Evolutionary conservation across 2,113 vertebrate genomes (phyloP).

Genomic region (Zapus hudsonius): DNA sequence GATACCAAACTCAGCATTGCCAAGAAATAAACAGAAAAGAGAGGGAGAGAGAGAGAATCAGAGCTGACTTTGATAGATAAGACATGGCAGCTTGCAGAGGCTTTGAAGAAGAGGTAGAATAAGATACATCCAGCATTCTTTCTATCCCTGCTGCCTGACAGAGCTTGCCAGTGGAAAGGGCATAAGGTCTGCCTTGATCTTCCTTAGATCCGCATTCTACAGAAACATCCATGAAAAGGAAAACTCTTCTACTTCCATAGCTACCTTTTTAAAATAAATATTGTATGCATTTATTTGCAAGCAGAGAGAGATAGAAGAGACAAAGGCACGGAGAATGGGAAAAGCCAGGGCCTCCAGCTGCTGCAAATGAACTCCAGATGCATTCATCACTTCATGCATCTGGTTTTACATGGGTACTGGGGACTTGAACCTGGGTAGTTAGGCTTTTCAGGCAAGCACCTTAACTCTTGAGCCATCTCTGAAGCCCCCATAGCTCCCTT

Average conservation of each 20-base stretch:
- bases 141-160: too few relatives aligned
- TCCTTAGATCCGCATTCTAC: background rate
- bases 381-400: too few relatives aligned
- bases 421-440: too few relatives aligned
- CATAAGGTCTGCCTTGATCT: background rate
- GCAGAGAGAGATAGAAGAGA: too few relatives aligned
- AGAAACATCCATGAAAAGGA: background rate
- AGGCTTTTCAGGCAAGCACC: too few relatives aligned
- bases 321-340: too few relatives aligned
- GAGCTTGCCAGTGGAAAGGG: fast-evolving
- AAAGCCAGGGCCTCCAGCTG: too few relatives aligned
- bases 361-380: too few relatives aligned
- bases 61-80: background rate
- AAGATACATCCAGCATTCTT: background rate
- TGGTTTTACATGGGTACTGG: too few relatives aligned
- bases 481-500: background rate
- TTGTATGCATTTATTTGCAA: too few relatives aligned
- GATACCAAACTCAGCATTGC: background rate
- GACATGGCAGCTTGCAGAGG: background rate
- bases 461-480: too few relatives aligned
- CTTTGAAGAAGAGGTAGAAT: background rate
- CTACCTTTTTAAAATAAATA: too few relatives aligned
- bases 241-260: background rate
- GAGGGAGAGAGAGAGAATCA: background rate
- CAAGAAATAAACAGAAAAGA: background rate